Base-by-base conservation (phyloP, 2,113 vertebrate genomes). In the Megaceryle maxima region DNA sequence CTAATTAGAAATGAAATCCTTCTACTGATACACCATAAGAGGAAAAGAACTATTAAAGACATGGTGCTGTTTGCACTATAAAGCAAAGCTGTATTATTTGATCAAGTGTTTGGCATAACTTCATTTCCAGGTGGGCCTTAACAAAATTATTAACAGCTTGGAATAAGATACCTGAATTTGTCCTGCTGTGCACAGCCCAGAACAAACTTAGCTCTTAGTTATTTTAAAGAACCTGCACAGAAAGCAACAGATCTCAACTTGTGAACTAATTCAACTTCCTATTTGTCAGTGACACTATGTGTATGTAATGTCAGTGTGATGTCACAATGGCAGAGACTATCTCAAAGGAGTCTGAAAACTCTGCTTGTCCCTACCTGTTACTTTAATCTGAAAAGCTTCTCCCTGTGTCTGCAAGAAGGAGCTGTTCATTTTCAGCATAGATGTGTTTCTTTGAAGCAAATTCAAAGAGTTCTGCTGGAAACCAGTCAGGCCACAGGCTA, bases 381-480 rank as follows among this genome's bases (percentile, higher is more conserved):
- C 96, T 97, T 97, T 96, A 94, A 98, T 83, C 17, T 51, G 79
- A 77, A 97, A 87, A 53, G 95, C 97, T 79, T 95, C 86, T 56
- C 96, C 81, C 20, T 94, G 88, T 62, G 67, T 55, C 89, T 95
- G 95, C 89, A 98, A 87, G 77, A 97, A 96, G 31, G 97, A 96
- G 85, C 96, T 95, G 89, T 94, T 97, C 20, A 98, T 86, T 48
- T 73, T 72, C 74, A 98, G 64, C 0, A 13, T 3, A 1, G 97
- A 87, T 13, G 89, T 37, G 50, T 97, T 87, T 41, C 96, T 97
- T 67, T 97, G 96, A 82, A 98, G 97, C 81, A 98, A 95, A 20
- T 18, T 79, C 53, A 98, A 74, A 29, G 92, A 96, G 39, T 82
- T 91, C 7, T 96, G 92, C 83, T 73, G 88, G 75, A 98, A 98